phyloP scores from a whole-genome alignment of 2,797 vertebrate genomes.

The Siniperca scherzeri region DNA sequence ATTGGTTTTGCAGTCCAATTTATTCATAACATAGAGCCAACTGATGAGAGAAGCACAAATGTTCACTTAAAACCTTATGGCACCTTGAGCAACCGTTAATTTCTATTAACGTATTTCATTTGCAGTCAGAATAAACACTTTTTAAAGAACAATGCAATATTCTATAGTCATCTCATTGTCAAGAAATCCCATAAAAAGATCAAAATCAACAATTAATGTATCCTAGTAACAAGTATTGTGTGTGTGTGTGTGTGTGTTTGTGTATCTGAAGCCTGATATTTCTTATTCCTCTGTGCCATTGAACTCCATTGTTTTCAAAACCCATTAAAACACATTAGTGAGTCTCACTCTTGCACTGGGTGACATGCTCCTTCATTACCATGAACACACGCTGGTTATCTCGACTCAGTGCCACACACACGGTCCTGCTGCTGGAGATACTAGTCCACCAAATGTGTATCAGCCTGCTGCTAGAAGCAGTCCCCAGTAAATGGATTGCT shows the following conservation, averaged over 20 bases:
- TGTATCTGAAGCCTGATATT: background rate
- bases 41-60: background rate
- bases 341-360: background rate
- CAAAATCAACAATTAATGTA: background rate
- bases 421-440: background rate
- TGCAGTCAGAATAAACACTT: background rate
- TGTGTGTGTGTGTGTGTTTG: too few species aligned
- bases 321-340: background rate
- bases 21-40: conserved; percentile 1
- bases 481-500: background rate
- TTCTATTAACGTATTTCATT: background rate
- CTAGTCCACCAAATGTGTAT: background rate
- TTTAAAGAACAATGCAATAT: background rate
- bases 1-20: conserved; percentile 10
- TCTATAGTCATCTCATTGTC: background rate
- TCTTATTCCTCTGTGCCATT: background rate
- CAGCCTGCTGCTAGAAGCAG: background rate
- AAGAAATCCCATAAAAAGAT: background rate
- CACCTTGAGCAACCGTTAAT: background rate
- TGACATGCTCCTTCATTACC: background rate
- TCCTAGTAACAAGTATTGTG: background rate
- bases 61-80: background rate
- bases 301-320: background rate
- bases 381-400: background rate
- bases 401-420: background rate